A percentile compares a stretch with the other conserved stretches of the same genome.
phyloP scores from a whole-genome alignment of 2,797 vertebrate genomes.

The Esox masquinongy region DNA sequence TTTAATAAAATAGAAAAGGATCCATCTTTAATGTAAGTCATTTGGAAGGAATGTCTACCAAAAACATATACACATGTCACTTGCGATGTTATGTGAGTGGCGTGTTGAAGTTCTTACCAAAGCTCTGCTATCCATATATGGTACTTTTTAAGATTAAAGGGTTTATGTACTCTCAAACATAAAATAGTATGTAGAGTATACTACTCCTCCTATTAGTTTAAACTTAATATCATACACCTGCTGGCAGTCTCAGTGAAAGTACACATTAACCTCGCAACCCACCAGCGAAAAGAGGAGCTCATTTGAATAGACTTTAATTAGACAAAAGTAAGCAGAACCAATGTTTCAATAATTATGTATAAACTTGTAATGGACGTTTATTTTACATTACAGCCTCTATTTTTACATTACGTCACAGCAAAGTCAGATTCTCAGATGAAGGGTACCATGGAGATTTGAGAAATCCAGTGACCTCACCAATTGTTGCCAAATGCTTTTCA shows the following conservation, averaged over 20 bases:
- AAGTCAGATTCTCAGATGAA: constrained; percentile 19
- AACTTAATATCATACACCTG: too few relatives aligned
- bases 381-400: neutral
- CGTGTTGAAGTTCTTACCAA: neutral
- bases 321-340: neutral
- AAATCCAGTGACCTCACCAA: constrained; percentile 26
- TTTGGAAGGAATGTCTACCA: neutral
- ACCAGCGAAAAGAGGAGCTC: too few relatives aligned
- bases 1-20: neutral
- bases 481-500: constrained; percentile 59
- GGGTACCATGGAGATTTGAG: constrained; percentile 22
- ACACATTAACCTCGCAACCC: too few relatives aligned
- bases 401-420: neutral
- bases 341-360: too few relatives aligned
- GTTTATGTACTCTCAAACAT: neutral
- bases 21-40: neutral
- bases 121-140: neutral
- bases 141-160: neutral
- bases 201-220: too few relatives aligned
- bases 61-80: neutral
- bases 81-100: neutral
- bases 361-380: neutral
- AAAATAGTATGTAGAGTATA: neutral
- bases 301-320: neutral
- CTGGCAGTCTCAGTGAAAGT: too few relatives aligned